Percentiles rank a stretch among this genome's conserved stretches.
These are phyloP conservation scores for Diplolepis rosae DNA, from an alignment of 2,888 invertebrate species.

Conservation along the genomic window DNA sequence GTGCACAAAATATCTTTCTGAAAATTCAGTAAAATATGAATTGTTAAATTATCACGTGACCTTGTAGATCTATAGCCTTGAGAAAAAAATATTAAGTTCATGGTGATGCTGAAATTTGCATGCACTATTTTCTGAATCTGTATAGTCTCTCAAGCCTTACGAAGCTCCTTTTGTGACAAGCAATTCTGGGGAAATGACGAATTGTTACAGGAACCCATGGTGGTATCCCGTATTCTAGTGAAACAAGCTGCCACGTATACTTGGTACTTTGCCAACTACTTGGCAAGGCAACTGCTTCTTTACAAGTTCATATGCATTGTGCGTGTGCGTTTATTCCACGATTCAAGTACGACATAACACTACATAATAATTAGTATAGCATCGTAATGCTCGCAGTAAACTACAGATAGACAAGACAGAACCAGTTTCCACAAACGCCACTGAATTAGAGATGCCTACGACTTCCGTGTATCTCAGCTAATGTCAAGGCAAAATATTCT, in stretches of 20 bases:
- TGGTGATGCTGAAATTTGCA: no score
- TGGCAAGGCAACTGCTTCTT: constrained; percentile 15
- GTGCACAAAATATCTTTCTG: no score
- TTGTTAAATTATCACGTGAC: no score
- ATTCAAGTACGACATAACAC: constrained; percentile 34
- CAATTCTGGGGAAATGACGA: constrained; percentile 47
- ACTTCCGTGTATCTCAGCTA: constrained; percentile 7
- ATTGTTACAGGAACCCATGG: constrained; percentile 30
- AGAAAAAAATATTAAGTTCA: no score
- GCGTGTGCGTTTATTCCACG: constrained; percentile 12
- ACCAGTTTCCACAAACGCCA: neutral
- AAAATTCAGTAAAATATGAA: no score
- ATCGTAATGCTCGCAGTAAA: constrained; percentile 19
- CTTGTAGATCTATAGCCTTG: no score
- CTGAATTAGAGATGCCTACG: constrained; percentile 1
- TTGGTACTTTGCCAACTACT: constrained; percentile 34
- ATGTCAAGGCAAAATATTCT: no score
- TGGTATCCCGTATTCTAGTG: constrained; percentile 14
- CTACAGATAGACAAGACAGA: neutral
- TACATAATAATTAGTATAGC: constrained; percentile 45
- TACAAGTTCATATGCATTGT: constrained; percentile 7
- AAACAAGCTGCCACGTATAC: constrained; percentile 22
- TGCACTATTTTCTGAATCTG: neutral
- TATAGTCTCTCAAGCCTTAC: neutral
- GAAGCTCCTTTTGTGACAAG: constrained; percentile 41